Evolutionary conservation across 1,140 invertebrate genomes (phyloP).

Genomic region (Vanessa atalanta): DNA sequence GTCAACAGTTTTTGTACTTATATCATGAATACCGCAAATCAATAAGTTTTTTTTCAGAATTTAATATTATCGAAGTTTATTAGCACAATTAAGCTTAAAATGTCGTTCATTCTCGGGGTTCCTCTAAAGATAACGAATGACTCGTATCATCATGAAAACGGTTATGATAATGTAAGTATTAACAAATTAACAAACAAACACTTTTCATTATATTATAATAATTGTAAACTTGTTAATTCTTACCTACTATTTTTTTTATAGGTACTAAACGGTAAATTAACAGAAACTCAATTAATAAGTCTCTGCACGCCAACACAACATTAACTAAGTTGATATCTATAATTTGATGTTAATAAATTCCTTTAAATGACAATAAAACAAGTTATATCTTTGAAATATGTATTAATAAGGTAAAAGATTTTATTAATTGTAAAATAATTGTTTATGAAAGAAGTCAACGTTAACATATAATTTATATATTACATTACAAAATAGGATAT

Average conservation of each 20-base stretch:
- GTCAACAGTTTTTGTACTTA: neutral
- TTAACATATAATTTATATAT: no score
- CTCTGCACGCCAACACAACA: slow-evolving; percentile 71
- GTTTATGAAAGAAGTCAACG: no score
- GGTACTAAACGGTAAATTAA: slow-evolving; percentile 36
- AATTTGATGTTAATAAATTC: no score
- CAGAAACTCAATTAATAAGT: slow-evolving; percentile 63
- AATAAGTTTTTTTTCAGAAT: slow-evolving; percentile 33
- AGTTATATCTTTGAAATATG: no score
- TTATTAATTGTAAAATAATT: no score
- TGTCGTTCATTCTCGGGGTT: slow-evolving; percentile 49
- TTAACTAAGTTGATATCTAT: neutral
- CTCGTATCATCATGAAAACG: slow-evolving; percentile 8
- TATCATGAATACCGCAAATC: neutral
- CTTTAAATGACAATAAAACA: no score
- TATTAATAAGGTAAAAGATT: no score
- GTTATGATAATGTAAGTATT: slow-evolving; percentile 18
- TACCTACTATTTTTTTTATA: slow-evolving; percentile 36
- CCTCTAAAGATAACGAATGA: slow-evolving; percentile 30
- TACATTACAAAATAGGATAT: no score
- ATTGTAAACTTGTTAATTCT: no score
- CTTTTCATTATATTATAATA: no score
- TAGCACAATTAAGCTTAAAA: slow-evolving; percentile 56
- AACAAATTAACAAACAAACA: neutral
- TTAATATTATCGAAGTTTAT: slow-evolving; percentile 46